A percentile compares a stretch with the other conserved stretches of the same genome.
These are phyloP conservation scores for Crenuchus spilurus DNA, from an alignment of 2,797 vertebrate species.

Conservation along the genomic window DNA sequence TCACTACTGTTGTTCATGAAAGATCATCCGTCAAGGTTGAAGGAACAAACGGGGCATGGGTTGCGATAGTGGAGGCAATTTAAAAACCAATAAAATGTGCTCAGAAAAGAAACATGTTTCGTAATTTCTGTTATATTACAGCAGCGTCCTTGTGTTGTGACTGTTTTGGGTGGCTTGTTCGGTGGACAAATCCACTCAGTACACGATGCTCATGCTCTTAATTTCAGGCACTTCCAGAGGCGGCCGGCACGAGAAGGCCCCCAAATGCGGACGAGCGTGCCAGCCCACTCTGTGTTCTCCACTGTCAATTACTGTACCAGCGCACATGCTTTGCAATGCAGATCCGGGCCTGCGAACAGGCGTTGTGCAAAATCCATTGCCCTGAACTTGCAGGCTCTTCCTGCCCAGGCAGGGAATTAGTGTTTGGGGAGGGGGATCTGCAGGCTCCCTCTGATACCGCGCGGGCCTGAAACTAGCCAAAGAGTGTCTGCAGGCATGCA, in stretches of 20 bases:
- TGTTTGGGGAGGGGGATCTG: conserved; percentile 61
- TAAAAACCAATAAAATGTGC: conserved; percentile 8
- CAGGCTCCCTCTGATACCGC: conserved; percentile 68
- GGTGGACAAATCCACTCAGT: conserved; percentile 22
- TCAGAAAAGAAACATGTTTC: conserved; percentile 11
- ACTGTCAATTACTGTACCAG: conserved; percentile 58
- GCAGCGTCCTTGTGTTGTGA: background rate
- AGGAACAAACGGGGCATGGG: background rate
- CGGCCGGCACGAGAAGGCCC: conserved; percentile 31
- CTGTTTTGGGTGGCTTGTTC: conserved; percentile 29
- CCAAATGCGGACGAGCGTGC: conserved; percentile 19
- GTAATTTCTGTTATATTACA: conserved; percentile 28
- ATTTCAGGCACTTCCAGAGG: conserved; percentile 47
- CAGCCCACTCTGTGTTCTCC: conserved; percentile 42
- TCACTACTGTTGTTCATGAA: conserved; percentile 38
- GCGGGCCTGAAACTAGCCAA: conserved; percentile 60
- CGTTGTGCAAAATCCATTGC: conserved; percentile 60
- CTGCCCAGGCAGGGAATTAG: conserved; percentile 64
- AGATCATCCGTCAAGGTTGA: conserved; percentile 36
- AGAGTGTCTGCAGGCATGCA: conserved; percentile 71
- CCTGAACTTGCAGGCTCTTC: conserved; percentile 34
- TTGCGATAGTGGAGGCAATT: background rate
- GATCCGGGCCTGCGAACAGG: conserved; percentile 59
- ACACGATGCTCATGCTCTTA: conserved; percentile 33
- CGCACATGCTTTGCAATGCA: conserved; percentile 65